Percentiles rank a stretch among this genome's conserved stretches.
Evolutionary conservation across 2,888 invertebrate species (phyloP).

Genomic region (Trachelus stipa): DNA sequence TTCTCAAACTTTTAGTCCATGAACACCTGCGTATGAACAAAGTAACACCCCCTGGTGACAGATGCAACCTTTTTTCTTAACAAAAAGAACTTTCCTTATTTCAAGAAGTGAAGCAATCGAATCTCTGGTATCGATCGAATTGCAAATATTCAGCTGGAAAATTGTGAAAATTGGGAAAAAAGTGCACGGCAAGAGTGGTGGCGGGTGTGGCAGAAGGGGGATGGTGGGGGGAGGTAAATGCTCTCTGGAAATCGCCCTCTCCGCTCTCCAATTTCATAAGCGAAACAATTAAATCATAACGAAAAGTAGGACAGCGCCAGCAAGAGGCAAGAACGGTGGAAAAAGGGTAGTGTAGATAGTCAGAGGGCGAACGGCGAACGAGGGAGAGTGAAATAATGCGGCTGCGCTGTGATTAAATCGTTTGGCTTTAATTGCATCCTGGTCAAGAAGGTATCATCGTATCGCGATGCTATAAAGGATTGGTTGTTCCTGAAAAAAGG

Average conservation of each 20-base stretch:
- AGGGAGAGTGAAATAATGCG: conserved; percentile 22
- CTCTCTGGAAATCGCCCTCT: background rate
- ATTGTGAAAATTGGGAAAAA: background rate
- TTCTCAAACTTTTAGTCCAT: background rate
- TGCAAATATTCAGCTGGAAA: background rate
- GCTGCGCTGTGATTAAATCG: conserved; percentile 35
- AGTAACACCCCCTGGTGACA: no score
- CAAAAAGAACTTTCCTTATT: no score
- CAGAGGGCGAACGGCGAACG: conserved; percentile 2
- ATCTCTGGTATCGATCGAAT: background rate
- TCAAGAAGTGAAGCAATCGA: background rate
- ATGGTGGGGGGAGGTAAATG: background rate
- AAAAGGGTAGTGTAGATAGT: conserved; percentile 7
- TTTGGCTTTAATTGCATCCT: conserved; percentile 27
- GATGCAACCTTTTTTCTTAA: no score
- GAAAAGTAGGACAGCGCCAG: conserved; percentile 36
- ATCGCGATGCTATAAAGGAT: background rate
- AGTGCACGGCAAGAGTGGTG: background rate
- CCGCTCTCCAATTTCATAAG: conserved; percentile 34
- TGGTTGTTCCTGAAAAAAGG: background rate
- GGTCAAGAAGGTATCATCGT: conserved; percentile 2
- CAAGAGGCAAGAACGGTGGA: background rate
- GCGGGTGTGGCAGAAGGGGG: background rate
- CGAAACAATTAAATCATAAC: conserved; percentile 45
- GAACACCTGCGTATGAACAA: background rate